Percentiles rank a stretch among this genome's conserved stretches.
These are phyloP conservation scores for Mormyrus iriodes DNA, from an alignment of 2,113 vertebrate genomes.

Conservation along the genomic window DNA sequence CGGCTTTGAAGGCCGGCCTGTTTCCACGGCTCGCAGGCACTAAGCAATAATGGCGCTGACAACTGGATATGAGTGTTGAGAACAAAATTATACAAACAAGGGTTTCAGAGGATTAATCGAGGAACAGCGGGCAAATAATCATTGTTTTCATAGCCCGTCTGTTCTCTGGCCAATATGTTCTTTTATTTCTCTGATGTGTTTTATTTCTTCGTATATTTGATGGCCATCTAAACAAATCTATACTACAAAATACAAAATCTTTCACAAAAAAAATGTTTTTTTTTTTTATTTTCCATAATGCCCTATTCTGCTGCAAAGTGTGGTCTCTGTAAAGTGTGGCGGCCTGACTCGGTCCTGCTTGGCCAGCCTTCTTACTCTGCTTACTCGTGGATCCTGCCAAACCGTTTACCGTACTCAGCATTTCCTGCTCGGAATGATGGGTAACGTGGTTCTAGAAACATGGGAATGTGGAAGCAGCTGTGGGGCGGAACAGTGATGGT, in stretches of 20 bases:
- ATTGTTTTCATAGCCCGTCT: background rate
- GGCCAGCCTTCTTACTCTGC: background rate
- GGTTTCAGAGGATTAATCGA: background rate
- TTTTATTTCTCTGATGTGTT: background rate
- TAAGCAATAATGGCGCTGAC: conserved; percentile 31
- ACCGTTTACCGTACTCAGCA: background rate
- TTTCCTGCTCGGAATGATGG: background rate
- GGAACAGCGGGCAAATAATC: background rate
- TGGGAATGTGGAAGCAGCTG: background rate
- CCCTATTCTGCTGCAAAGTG: background rate
- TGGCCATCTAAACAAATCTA: background rate
- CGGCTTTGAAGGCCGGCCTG: conserved; percentile 54
- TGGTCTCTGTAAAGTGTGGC: too few species aligned
- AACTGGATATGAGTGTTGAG: background rate
- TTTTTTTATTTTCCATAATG: background rate
- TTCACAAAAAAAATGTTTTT: background rate
- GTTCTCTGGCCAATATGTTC: background rate
- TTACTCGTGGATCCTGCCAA: background rate
- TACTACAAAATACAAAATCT: background rate
- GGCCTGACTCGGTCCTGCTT: background rate
- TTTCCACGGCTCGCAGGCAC: conserved; percentile 42
- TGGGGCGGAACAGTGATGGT: background rate
- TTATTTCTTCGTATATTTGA: background rate
- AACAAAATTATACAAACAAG: background rate
- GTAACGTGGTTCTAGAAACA: background rate